Base-by-base conservation (phyloP, 2,797 vertebrate genomes). In the Aplochiton taeniatus region DNA sequence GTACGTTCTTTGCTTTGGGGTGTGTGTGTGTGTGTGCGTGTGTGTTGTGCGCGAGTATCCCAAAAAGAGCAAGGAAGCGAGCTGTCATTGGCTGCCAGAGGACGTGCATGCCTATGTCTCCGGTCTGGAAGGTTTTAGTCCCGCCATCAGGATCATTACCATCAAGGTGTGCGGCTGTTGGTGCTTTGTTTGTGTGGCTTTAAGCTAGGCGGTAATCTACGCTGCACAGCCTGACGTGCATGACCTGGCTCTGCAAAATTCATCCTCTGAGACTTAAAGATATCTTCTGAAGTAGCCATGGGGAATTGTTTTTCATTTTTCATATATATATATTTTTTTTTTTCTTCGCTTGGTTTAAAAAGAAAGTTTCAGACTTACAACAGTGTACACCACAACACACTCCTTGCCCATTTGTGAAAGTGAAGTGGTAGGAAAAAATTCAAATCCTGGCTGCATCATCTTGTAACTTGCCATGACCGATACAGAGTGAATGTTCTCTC, bases 111-210 rank as follows among this genome's bases (percentile, higher is more conserved):
- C 10, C 79, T 73, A 80, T 85, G 81, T 63, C 8, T 48, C 56
- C 78, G 75, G 82, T 85, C 82, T 65, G 70, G 51, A 61, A 43
- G 70, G 59, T 63, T 84, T 72, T 75, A 17, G 69, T 52, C 52
- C 18, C 20, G 41, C 62, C 68, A 19, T 84, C 75, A 68, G 14
- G 43, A 65, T 66, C 73, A 18, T 65, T 66, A 66, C 68, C 67
- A 17, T 14, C 61, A 65, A n/a, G 66, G 17, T 56, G 18, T 74
- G 58, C 66, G 74, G 66, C 76, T 84, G 82, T 81, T 87, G 73
- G 81, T 84, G 88, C 82, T 87, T 88, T 88, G 43, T 66, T 72
- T 11, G 54, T 55, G 65, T 61, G 46, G 66, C 53, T 57, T 11
- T 11, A 4, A 19, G 54, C 80, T 71, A 77, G 71, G 52, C 52